Evolutionary conservation across 2,113 vertebrate genomes (phyloP), one percentile per base, ranked within the genome.

Genomic region (Donacobius atricapilla): DNA sequence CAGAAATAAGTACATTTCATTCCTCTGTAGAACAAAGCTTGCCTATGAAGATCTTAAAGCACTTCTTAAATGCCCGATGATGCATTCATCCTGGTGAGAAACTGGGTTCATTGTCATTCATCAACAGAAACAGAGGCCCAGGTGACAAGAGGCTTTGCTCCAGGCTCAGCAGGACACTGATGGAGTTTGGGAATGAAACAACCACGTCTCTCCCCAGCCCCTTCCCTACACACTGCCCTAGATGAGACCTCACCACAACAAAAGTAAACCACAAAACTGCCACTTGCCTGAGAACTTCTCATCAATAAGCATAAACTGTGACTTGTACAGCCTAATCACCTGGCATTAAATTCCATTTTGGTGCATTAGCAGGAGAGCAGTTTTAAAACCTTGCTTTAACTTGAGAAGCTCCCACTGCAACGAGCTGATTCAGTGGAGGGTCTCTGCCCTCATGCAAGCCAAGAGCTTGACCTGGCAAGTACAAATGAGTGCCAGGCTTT

Each of bases 381-480:
- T n/a, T 82, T 81, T 70, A 37, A 8, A 47, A 27, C 15, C 22
- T 50, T 53, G 45, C 60, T 66, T 77, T 33, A 39, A 25, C 37
- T 31, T 30, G 42, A 11, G 66, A 82, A 65, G 51, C 10, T 78
- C 11, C 7, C 15, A 6, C 45, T 60, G 68, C 79, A 86, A 18
- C 3, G 35, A 83, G 40, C 6, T 11, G 72, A 45, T 75, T 81
- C 83, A 39, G 28, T 5, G 37, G 42, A 92, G 71, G 85, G 82
- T 93, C 73, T 57, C 70, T 90, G 80, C 86, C 76, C 20, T 2
- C 28, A 3, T 17, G 2, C 44, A 40, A 78, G n/a, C 1, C 11
- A 44, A 83, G 86, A 92, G 69, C 70, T 87, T 87, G 77, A 94
- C 94, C 94, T 57, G 76, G 78, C 3, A 12, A 96, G 83, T 66